Conservation (phyloP, 2,113 vertebrate species). For the Quiscalus mexicanus region DNA sequence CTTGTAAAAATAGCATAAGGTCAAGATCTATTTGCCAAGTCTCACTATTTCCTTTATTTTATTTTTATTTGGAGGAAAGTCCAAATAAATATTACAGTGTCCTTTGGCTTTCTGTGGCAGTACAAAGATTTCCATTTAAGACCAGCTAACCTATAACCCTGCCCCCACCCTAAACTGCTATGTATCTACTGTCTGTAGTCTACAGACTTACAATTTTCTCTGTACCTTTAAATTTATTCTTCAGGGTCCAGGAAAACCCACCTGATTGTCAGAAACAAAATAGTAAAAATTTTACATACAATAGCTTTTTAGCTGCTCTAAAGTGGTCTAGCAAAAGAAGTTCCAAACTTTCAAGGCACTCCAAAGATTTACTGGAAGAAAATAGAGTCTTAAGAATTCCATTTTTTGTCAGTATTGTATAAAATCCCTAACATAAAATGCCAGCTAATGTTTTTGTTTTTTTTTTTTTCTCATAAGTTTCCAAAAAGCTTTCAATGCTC, state of each 20-base stretch:
- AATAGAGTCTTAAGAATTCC: neutral
- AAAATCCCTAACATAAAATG: neutral
- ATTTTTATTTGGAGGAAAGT: slow-evolving; percentile 62
- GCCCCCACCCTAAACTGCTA: neutral
- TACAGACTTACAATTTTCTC: neutral
- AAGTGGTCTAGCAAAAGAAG: neutral
- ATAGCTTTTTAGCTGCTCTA: neutral
- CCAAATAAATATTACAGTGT: slow-evolving; percentile 29
- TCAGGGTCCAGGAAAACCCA: neutral
- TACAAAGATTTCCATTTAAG: slow-evolving; percentile 26
- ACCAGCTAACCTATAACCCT: neutral
- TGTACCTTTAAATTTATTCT: neutral
- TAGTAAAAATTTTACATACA: neutral
- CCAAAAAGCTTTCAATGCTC: neutral
- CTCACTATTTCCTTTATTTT: slow-evolving; percentile 38
- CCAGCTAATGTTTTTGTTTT: neutral
- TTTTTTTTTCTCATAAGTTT: neutral
- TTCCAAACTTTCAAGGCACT: slow-evolving; percentile 1
- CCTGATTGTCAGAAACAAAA: neutral
- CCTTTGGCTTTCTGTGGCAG: slow-evolving; percentile 24
- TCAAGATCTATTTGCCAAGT: slow-evolving; percentile 68
- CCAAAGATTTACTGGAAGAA: neutral
- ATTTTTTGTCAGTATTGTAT: neutral
- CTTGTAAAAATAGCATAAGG: slow-evolving; percentile 73
- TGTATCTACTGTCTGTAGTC: neutral